Evolutionary conservation across 2,113 vertebrate species (phyloP), one percentile per base, ranked within the genome.

Genomic region (Edolisoma coerulescens): DNA sequence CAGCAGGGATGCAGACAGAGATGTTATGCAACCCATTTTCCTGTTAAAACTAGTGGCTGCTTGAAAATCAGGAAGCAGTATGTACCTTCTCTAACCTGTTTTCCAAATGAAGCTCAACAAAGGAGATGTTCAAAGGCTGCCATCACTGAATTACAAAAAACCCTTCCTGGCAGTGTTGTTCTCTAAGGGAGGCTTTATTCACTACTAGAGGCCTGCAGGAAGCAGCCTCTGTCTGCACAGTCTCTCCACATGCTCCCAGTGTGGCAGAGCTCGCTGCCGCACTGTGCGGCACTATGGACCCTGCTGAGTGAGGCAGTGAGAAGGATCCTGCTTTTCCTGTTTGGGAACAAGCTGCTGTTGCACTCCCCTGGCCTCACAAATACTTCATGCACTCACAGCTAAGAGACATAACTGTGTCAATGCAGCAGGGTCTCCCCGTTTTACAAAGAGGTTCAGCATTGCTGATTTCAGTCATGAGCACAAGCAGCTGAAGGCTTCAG

Each of bases 231-330:
- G 27, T 9, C n/a, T 10, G 52, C 63, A 16, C 8, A 22, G 41
- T 20, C 39, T 42, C 32, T 13, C n/a, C 11, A 11, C 13, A 3
- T 0, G 6, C n/a, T 47, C 19, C 69, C 16, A 5, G 47, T 0
- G 0, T 10, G 53, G 28, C 84, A 42, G 2, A 56, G 49, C 69
- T 69, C 1, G 0, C 69, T 79, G 60, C 30, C 0, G 0, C 22
- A 7, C 11, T 11, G 2, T 1, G 6, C 10, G 1, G 27, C 4
- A 0, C 52, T 16, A 3, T 1, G 0, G 47, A 22, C 45, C 28
- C 84, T 28, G 37, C 44, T 45, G 44, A 7, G 14, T 0, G 42
- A 79, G 53, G n/a, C n/a, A n/a, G n/a, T n/a, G n/a, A n/a, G n/a
- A n/a, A n/a, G n/a, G n/a, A n/a, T 19, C 49, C 68, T 14, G 26